A percentile compares a stretch with the other conserved stretches of the same genome.
Evolutionary conservation across 2,113 vertebrate genomes (phyloP).

Genomic region (Cavia porcellus): DNA sequence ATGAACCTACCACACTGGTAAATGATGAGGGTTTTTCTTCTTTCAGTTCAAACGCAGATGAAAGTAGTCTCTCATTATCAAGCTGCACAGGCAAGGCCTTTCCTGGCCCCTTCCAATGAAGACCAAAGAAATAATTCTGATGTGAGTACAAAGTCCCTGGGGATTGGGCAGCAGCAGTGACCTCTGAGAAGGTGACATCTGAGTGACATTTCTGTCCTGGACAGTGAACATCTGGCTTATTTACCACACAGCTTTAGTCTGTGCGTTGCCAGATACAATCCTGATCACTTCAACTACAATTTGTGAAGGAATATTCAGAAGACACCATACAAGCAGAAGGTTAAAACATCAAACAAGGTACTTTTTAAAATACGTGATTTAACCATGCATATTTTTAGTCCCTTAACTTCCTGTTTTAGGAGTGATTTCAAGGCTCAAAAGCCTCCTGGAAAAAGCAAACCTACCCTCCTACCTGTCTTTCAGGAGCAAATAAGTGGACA

Average conservation of each 20-base stretch:
- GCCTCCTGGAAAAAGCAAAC: neutral
- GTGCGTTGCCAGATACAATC: neutral
- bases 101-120: neutral
- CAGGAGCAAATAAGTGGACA: conserved; percentile 7
- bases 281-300: neutral
- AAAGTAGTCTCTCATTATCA: neutral
- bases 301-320: neutral
- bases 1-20: neutral
- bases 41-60: neutral
- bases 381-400: neutral
- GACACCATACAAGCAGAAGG: neutral
- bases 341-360: neutral
- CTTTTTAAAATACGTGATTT: neutral
- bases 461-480: conserved; percentile 10
- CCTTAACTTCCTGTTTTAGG: conserved; percentile 4
- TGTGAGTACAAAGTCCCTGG: neutral
- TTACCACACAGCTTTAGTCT: neutral
- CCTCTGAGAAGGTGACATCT: neutral
- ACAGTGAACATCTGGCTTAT: no score
- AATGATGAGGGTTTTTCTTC: neutral
- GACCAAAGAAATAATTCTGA: neutral
- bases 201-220: neutral
- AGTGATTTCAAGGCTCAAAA: neutral
- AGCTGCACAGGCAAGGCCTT: neutral
- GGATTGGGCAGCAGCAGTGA: neutral